Evolutionary conservation across 2,888 invertebrate species (phyloP).

Genomic region (Toxonevra muliebris): DNA sequence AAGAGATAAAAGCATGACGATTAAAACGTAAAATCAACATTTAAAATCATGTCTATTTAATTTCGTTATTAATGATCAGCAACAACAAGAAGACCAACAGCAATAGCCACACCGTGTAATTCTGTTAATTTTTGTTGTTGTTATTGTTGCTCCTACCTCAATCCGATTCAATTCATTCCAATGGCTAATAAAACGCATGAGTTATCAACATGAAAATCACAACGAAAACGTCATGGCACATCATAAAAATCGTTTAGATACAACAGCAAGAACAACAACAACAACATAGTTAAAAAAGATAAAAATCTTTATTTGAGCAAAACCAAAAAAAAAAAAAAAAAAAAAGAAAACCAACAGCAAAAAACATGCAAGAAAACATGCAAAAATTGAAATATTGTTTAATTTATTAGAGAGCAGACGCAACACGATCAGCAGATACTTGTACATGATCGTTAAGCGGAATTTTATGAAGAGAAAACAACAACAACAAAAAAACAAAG

Average conservation of each 20-base stretch:
- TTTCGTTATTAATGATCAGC: slow-evolving; percentile 19
- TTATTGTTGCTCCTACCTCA: too few species aligned
- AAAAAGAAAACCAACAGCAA: too few species aligned
- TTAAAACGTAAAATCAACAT: slow-evolving; percentile 57
- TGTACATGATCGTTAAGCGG: too few species aligned
- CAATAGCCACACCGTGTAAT: slow-evolving; percentile 17
- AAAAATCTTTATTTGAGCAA: slow-evolving; percentile 2
- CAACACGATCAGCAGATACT: background rate
- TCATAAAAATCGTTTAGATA: slow-evolving; percentile 29
- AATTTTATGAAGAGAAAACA: too few species aligned
- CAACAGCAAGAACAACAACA: slow-evolving; percentile 20
- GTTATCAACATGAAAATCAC: slow-evolving; percentile 48
- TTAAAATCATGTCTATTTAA: slow-evolving; percentile 54
- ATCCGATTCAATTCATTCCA: slow-evolving; percentile 31
- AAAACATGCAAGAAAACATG: slow-evolving; percentile 8
- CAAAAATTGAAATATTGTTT: slow-evolving; percentile 33
- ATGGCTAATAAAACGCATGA: slow-evolving; percentile 52
- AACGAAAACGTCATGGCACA: slow-evolving; percentile 31
- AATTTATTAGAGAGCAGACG: slow-evolving; percentile 27
- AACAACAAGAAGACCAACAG: slow-evolving; percentile 15
- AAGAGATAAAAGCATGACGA: slow-evolving; percentile 45
- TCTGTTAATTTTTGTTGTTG: too few species aligned
- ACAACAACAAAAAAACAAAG: too few species aligned
- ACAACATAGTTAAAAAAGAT: slow-evolving; percentile 29
- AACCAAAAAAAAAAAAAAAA: background rate